A percentile compares a stretch with the other conserved stretches of the same genome.
phyloP scores from a whole-genome alignment of 2,113 vertebrate species.

The Macheiramphus alcinus region DNA sequence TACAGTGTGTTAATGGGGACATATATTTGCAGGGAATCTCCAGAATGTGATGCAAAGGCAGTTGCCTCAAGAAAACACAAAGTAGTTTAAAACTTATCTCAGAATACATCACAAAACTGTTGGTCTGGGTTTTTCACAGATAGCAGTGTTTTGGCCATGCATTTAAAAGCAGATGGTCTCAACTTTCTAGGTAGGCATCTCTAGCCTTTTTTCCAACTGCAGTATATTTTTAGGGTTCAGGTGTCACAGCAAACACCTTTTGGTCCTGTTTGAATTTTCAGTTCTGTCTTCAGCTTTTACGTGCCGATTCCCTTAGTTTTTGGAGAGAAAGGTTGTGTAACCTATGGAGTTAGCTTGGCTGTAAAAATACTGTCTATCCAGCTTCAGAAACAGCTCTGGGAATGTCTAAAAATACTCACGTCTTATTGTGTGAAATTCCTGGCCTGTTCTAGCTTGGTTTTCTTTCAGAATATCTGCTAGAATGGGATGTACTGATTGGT shows the following conservation, averaged over 20 bases:
- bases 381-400: background rate
- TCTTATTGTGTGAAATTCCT: background rate
- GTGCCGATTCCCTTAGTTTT: rapidly evolving
- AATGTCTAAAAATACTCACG: background rate
- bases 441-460: background rate
- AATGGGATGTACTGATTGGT: background rate
- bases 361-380: background rate
- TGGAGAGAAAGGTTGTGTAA: background rate
- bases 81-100: background rate
- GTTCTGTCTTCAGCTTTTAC: background rate
- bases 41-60: background rate
- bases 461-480: background rate
- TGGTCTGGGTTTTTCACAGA: background rate
- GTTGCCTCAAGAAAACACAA: background rate
- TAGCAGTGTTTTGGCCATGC: background rate
- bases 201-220: background rate
- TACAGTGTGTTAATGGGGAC: background rate
- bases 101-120: background rate
- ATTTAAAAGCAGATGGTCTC: background rate
- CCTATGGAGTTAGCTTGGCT: background rate
- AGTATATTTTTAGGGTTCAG: background rate
- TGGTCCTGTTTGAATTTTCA: background rate
- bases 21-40: background rate
- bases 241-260: background rate
- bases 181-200: background rate